Base-by-base conservation (phyloP, 1,140 invertebrate genomes). In the Leptinotarsa lineolata region DNA sequence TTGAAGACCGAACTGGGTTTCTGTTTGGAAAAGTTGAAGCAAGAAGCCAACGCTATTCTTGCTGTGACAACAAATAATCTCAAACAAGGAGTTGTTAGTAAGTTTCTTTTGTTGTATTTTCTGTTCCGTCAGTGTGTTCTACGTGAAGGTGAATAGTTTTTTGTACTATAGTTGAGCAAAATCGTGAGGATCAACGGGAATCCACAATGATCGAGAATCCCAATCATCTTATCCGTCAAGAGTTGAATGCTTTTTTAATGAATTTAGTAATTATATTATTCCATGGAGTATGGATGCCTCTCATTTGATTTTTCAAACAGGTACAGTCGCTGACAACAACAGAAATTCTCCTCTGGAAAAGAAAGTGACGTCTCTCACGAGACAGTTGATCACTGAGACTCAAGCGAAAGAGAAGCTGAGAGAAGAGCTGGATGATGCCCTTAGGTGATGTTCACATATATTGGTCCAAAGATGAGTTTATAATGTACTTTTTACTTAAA, bases 1-100 rank as follows among this genome's bases (percentile, higher is more conserved):
- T 85, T 92, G 21, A 88, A 88, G 77, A 83, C 83, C 8, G 88
- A 91, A 75, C 79, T 92, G 18, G 88, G 90, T 30, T 84, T 86
- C n/a, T 93, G 92, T 78, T 78, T 94, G 54, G 84, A 88, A 59
- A 85, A 90, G 12, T 81, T 94, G 15, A 88, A 88, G 72, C 80
- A 86, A 5, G 92, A 94, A 79, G 92, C 91, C 0, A 88, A 89
- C 2, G 88, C 90, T 13, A 84, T 93, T 68, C 83, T 93, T 8
- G 87, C 88, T n/a, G 78, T 91, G 11, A 89, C 90, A 0, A 80
- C 87, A 2, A 84, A 84, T 30, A 76, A 85, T 18, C 39, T 70
- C 18, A 79, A 73, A 60, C 48, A 54, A 54, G 48, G 16, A 16
- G 48, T 39, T 39, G 30, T 39, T 8, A 39, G 30, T 39, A 39